Base-by-base conservation (phyloP, 2,113 vertebrate genomes). In the Platichthys stellatus region DNA sequence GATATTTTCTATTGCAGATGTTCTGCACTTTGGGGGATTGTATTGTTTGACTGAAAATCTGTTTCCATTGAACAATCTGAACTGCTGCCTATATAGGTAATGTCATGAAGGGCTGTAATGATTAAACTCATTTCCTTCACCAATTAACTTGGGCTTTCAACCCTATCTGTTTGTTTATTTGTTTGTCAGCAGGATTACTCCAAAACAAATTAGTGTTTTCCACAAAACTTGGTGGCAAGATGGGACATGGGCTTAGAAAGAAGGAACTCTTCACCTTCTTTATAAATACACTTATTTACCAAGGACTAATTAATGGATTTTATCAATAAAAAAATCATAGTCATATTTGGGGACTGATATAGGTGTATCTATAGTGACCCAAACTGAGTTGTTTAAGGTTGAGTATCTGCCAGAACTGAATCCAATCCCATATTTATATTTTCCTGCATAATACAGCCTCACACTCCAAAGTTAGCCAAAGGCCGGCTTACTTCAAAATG, bases 401-500 rank as follows among this genome's bases (percentile, higher is more conserved):
- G 13, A 45, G 14, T 40, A 59, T 26, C 24, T 67, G 43, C 8
- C 14, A 47, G 20, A 1, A 67, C 7, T 9, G 17, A 82, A 14
- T 26, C 21, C 12, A 53, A 59, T 45, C 9, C 43, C 4, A 56
- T 54, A 61, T 75, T 69, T 53, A 35, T 63, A 40, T 61, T 77
- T 69, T 28, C 58, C n/a, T 57, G 11, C 38, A 31, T 47, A 56
- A 81, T 38, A 28, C 15, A 64, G 49, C 63, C 58, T 2, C n/a
- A 83, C 43, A 78, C 59, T 77, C 12, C 23, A 63, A 15, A 76
- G 40, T 69, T 14, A 0, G 45, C 74, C 49, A 17, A 65, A 51
- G 67, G 63, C 57, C 54, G 11, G 49, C 53, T 59, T 31, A 73
- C 60, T 69, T 74, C 63, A 67, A 80, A 77, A 68, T 66, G 53